Conservation (phyloP, 2,113 vertebrate genomes). For the Nicator chloris region DNA sequence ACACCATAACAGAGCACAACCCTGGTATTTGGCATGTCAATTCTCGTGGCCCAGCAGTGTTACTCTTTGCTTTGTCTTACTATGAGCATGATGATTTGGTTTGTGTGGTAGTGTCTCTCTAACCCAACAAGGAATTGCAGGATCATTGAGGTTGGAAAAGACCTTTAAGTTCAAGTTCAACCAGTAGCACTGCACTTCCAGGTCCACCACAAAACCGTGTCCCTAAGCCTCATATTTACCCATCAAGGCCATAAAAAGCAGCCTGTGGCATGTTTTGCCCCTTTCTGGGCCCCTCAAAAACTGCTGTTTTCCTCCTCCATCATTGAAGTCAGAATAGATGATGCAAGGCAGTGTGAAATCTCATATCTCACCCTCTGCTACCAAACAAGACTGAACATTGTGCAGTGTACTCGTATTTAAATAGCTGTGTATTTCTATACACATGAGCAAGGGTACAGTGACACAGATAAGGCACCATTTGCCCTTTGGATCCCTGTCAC, state of each 20-base stretch:
- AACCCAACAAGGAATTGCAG: background rate
- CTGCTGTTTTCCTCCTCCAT: background rate
- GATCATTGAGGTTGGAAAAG: background rate
- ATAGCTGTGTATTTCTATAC: background rate
- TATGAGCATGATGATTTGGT: background rate
- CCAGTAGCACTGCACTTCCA: background rate
- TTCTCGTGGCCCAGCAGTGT: background rate
- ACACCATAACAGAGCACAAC: background rate
- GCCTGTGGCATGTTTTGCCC: background rate
- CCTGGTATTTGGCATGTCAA: rapidly evolving
- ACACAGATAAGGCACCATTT: background rate
- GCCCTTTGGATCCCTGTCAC: background rate
- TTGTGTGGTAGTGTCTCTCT: background rate
- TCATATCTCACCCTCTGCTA: background rate
- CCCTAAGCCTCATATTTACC: background rate
- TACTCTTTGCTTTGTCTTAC: background rate
- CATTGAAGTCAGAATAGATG: background rate
- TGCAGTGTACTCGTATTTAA: background rate
- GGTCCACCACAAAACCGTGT: background rate
- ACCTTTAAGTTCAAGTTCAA: background rate
- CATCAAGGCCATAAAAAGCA: background rate
- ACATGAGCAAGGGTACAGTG: background rate
- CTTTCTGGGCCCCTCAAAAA: background rate
- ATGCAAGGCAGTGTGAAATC: background rate
- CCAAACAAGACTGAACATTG: background rate